Evolutionary conservation across 2,113 vertebrate genomes (phyloP).

Genomic region (Tursiops truncatus): DNA sequence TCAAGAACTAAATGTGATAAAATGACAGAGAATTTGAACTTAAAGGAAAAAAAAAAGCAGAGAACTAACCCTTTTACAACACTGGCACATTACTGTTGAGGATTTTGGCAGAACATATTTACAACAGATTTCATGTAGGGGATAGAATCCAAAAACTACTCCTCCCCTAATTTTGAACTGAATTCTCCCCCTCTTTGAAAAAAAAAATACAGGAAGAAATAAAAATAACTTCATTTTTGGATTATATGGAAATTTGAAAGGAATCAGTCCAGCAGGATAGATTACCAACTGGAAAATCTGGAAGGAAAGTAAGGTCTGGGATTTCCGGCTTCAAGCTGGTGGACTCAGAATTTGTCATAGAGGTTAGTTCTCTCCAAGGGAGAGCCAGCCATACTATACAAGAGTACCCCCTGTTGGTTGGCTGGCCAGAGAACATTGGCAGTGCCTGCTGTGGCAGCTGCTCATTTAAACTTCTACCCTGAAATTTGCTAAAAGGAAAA

Average conservation of each 20-base stretch:
- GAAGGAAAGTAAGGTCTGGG: constrained; percentile 62
- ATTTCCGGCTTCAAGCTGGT: constrained; percentile 72
- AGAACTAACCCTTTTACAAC: constrained; percentile 84
- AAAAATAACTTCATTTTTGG: constrained; percentile 66
- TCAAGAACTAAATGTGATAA: constrained; percentile 80
- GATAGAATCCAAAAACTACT: constrained; percentile 81
- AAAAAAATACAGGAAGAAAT: background rate
- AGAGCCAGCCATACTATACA: constrained; percentile 73
- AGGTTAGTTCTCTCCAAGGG: constrained; percentile 72
- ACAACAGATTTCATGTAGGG: constrained; percentile 84
- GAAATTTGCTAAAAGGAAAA: constrained; percentile 75
- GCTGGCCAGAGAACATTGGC: constrained; percentile 71
- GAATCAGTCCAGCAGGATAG: background rate
- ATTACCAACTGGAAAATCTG: constrained; percentile 79
- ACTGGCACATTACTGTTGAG: constrained; percentile 80
- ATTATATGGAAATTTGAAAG: constrained; percentile 54
- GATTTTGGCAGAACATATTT: constrained; percentile 84
- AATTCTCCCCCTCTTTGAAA: constrained; percentile 49
- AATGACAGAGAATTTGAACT: constrained; percentile 78
- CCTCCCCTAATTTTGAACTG: constrained; percentile 84
- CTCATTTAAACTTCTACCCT: constrained; percentile 87
- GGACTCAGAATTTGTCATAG: constrained; percentile 68
- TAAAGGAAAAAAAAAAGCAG: constrained; percentile 69
- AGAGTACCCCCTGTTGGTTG: constrained; percentile 69
- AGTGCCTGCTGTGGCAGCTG: constrained; percentile 85